These are phyloP conservation scores for Eubucco bourcierii DNA, from an alignment of 2,113 vertebrate species.

Conservation along the genomic window DNA sequence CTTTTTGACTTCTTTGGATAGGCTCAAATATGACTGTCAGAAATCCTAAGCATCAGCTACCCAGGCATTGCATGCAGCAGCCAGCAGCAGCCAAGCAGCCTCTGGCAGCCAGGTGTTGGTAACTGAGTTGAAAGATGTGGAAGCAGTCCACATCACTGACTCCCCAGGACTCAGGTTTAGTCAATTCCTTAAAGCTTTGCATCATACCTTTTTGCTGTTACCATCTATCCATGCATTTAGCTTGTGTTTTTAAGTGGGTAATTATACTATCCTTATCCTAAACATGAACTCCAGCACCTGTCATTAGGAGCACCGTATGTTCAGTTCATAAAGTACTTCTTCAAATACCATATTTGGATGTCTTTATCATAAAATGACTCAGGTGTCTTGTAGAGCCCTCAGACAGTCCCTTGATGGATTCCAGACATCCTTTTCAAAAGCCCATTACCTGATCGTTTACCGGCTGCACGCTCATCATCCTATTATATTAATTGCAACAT, in stretches of 20 bases:
- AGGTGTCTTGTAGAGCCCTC: neutral
- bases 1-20: neutral
- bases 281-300: neutral
- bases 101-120: neutral
- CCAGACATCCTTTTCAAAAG: neutral
- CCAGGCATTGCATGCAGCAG: no score
- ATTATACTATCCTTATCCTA: neutral
- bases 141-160: neutral
- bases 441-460: neutral
- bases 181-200: neutral
- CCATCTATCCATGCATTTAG: neutral
- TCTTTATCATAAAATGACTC: neutral
- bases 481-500: neutral
- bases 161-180: accelerated
- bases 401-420: neutral
- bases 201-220: neutral
- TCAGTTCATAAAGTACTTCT: neutral
- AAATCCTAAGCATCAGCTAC: neutral
- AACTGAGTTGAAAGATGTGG: accelerated
- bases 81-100: accelerated
- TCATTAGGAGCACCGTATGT: neutral
- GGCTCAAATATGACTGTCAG: accelerated
- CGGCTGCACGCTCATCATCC: neutral
- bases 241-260: neutral
- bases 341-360: neutral